Conservation (phyloP, 2,113 vertebrate species). For the Microtus oregoni region DNA sequence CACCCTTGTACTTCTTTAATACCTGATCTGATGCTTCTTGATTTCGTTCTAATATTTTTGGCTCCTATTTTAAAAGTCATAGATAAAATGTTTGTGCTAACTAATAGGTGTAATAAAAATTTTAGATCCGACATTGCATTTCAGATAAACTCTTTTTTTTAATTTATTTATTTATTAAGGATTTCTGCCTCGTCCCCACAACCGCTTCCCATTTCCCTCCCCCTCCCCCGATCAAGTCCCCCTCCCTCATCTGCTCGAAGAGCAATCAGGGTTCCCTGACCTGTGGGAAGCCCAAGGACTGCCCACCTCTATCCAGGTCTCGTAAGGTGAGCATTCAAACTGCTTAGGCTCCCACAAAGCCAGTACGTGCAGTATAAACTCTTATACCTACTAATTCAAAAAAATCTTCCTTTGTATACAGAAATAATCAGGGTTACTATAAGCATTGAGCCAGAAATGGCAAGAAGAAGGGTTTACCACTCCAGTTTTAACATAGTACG, state of each 20-base stretch:
- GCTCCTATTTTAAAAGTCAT: constrained; percentile 30
- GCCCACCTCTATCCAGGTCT: too few relatives aligned
- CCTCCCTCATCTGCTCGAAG: too few relatives aligned
- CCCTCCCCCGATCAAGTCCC: too few relatives aligned
- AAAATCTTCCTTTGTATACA: neutral
- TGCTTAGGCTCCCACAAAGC: too few relatives aligned
- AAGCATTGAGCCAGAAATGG: neutral
- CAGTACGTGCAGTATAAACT: too few relatives aligned
- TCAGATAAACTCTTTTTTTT: neutral
- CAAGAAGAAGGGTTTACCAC: constrained; percentile 3
- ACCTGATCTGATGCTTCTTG: neutral
- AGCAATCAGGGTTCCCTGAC: too few relatives aligned
- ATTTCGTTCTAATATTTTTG: constrained; percentile 27
- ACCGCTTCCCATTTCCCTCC: too few relatives aligned
- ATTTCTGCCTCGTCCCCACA: too few relatives aligned
- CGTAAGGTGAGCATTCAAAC: too few relatives aligned
- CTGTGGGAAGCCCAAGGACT: too few relatives aligned
- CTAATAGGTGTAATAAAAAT: neutral
- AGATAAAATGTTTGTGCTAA: neutral
- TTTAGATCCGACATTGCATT: neutral
- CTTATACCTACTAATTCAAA: neutral
- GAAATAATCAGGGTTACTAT: neutral
- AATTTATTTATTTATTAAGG: too few relatives aligned
- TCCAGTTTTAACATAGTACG: neutral
- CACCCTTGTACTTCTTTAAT: neutral